phyloP scores from a whole-genome alignment of 2,888 invertebrate species.

The Drosophila nr. fundita region DNA sequence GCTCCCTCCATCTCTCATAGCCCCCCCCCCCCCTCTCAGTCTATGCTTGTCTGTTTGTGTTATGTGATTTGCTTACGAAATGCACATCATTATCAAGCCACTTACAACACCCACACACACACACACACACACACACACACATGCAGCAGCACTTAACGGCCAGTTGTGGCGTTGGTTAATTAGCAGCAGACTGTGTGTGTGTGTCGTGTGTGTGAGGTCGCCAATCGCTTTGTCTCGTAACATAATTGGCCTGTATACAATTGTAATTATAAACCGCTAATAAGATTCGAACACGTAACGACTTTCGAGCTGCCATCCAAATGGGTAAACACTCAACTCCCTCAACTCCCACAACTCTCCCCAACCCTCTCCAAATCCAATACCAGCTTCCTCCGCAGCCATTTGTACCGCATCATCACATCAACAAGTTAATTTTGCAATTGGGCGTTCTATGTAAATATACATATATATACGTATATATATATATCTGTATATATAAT shows the following conservation, averaged over 20 bases:
- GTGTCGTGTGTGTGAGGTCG: constrained; percentile 28
- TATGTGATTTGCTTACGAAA: constrained; percentile 77
- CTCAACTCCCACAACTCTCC: neutral
- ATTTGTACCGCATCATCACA: constrained; percentile 55
- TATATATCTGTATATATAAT: neutral
- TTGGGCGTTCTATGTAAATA: constrained; percentile 7
- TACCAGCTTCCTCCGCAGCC: neutral
- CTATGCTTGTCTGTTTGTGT: constrained; percentile 33
- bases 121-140: constrained; percentile 27
- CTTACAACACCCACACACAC: constrained; percentile 27
- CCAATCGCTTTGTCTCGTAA: constrained; percentile 64
- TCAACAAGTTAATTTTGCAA: constrained; percentile 80
- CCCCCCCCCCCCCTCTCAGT: neutral
- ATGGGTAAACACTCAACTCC: constrained; percentile 9
- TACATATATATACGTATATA: neutral
- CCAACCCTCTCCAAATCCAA: neutral
- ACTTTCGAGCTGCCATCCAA: constrained; percentile 66
- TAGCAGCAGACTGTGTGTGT: constrained; percentile 45
- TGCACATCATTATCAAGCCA: constrained; percentile 72
- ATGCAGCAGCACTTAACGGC: constrained; percentile 53
- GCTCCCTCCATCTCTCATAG: neutral
- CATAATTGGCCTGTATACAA: constrained; percentile 79
- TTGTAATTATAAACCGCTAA: constrained; percentile 82
- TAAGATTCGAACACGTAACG: constrained; percentile 78
- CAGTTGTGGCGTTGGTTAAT: constrained; percentile 67